Base-by-base conservation (phyloP, 2,888 invertebrate genomes). In the Pelosia muscerda region DNA sequence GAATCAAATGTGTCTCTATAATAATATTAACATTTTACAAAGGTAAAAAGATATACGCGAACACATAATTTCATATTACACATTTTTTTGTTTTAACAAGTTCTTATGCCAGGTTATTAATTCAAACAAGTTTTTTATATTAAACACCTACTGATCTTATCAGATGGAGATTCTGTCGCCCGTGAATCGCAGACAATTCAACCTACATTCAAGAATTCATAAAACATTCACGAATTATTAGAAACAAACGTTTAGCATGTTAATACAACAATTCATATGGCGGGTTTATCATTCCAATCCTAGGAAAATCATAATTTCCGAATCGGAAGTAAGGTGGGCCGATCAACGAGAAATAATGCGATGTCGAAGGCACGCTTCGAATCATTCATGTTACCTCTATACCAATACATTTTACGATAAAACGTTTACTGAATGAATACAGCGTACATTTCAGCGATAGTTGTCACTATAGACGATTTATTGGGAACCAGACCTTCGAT, bases 261-360 rank as follows among this genome's bases (percentile, higher is more conserved):
- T 87, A 90, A 90, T 87, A 85, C 83, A 86, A 80, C 84, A 63
- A 88, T 89, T 88, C 86, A 84, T 84, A 90, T 87, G 89, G 89
- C 85, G 85, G 81, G 85, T 89, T 87, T 88, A 89, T 87, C 85
- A 88, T 90, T 90, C 82, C 86, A 82, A 90, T 91, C 88, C 90
- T 86, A 87, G 88, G 91, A 92, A 92, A 92, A 93, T 90, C 88
- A 92, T 90, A 92, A 87, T 94, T 94, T 94, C 94, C 94, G 95
- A 95, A 94, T 95, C 95, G 95, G 95, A 95, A 95, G 95, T 94
- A 92, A 90, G 93, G 89, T 91, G 88, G 88, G 84, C 86, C 89
- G 91, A 92, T 92, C 91, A 88, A 88, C 90, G 88, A 92, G 92
- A 91, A 92, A 90, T 94, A 93, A 94, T 93, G 91, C 88, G 87